A percentile compares a stretch with the other conserved stretches of the same genome.
Evolutionary conservation across 2,888 invertebrate genomes (phyloP).

Genomic region (Tubiluchus corallicola): DNA sequence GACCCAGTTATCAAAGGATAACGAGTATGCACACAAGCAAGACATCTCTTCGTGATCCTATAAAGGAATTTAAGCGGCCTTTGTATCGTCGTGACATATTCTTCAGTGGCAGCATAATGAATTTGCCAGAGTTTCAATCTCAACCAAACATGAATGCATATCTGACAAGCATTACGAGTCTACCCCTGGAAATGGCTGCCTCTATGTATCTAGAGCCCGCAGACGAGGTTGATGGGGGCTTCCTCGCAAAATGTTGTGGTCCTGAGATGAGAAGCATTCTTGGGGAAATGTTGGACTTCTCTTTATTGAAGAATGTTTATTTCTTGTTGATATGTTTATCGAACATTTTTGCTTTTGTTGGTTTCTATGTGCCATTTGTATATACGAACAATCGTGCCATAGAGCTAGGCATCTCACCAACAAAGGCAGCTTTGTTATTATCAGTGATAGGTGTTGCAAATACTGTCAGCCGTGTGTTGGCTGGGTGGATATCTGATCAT

Average conservation of each 20-base stretch:
- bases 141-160: slow-evolving; percentile 76
- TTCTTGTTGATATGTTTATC: slow-evolving; percentile 80
- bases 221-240: slow-evolving; percentile 30
- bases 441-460: slow-evolving; percentile 55
- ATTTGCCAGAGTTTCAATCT: slow-evolving; percentile 79
- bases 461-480: slow-evolving; percentile 70
- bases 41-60: background rate
- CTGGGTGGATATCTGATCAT: slow-evolving; percentile 58
- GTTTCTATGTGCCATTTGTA: slow-evolving; percentile 83
- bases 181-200: slow-evolving; percentile 39
- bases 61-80: slow-evolving; percentile 39
- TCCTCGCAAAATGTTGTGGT: slow-evolving; percentile 7
- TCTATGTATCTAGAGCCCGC: slow-evolving; percentile 29
- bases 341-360: slow-evolving; percentile 80
- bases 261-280: slow-evolving; percentile 33
- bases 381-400: slow-evolving; percentile 51
- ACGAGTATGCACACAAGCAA: background rate
- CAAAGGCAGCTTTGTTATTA: slow-evolving; percentile 32
- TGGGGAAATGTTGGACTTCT: slow-evolving; percentile 74
- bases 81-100: slow-evolving; percentile 90
- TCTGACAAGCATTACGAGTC: slow-evolving; percentile 70
- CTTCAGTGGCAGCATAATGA: slow-evolving; percentile 83
- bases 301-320: slow-evolving; percentile 65
- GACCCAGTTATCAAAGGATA: background rate
- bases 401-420: slow-evolving; percentile 23